Conservation (phyloP, 37 sponge, comb jelly and placozoan species). For the Crambe crambe region DNA sequence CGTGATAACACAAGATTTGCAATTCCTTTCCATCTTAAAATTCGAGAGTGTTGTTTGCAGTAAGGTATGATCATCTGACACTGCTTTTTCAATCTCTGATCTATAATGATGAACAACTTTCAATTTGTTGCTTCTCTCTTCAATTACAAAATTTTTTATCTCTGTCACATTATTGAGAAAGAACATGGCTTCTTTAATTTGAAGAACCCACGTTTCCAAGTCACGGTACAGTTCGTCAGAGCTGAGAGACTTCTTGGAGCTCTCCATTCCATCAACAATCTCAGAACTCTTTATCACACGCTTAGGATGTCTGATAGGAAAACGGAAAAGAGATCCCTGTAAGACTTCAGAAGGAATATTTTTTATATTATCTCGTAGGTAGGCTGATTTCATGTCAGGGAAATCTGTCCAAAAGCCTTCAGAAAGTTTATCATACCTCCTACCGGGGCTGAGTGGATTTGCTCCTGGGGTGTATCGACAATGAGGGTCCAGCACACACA, state of each 20-base stretch:
- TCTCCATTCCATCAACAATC: not conserved
- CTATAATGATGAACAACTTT: not conserved
- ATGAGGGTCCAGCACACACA: constrained; percentile 83
- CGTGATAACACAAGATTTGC: not conserved
- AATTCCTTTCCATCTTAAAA: not conserved
- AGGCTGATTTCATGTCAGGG: constrained; percentile 45
- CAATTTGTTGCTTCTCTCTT: not conserved
- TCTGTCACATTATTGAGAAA: too few relatives aligned
- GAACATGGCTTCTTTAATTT: constrained; percentile 37
- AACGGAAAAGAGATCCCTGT: constrained; percentile 64
- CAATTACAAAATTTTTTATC: too few relatives aligned
- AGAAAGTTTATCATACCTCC: constrained; percentile 19
- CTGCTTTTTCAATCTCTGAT: not conserved
- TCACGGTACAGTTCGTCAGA: constrained; percentile 7
- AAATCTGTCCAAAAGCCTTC: constrained; percentile 43
- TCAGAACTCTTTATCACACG: constrained; percentile 19
- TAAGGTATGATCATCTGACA: not conserved
- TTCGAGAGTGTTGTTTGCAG: not conserved
- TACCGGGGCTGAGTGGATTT: constrained; percentile 23
- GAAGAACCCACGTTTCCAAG: constrained; percentile 24
- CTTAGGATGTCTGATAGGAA: constrained; percentile 49
- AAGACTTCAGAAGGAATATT: constrained; percentile 18
- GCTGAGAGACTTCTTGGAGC: not conserved
- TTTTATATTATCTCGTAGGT: constrained; percentile 13
- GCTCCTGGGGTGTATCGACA: constrained; percentile 41